Base-by-base conservation (phyloP, 2,113 vertebrate genomes). In the Hirundichthys speculiger region DNA sequence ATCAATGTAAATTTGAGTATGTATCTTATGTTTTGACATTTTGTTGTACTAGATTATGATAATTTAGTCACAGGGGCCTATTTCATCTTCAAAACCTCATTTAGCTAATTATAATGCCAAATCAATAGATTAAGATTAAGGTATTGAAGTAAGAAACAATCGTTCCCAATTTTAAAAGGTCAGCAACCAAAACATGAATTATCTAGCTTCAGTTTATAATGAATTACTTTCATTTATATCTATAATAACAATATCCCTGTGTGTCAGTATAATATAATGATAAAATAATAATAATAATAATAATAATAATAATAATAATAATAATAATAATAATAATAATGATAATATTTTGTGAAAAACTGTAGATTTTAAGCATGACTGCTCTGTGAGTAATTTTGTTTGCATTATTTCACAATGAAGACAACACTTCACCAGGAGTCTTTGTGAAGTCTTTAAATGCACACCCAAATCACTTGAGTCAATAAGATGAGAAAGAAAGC, bases 11-110 rank as follows among this genome's bases (percentile, higher is more conserved):
- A 19, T 40, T 4, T 11, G 1, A 24, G 20, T 45, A 46, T 76
- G 19, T 5, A n/a, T 2, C 24, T 68, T 15, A 52, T 45, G 4
- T 38, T 53, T 71, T 64, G 57, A 20, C 34, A 54, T 69, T 69
- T 60, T 52, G 34, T 46, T 21, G 19, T 57, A 20, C 53, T 62
- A 54, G 16, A 55, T 48, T 49, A 49, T 41, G 52, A 54, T 46
- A 51, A 73, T 77, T 63, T 52, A 46, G 47, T 64, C 53, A 25
- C 55, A 19, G 13, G 20, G 58, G 30, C 20, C 38, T n/a, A 48
- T 57, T 69, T 77, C 58, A 68, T 79, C 67, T 78, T 64, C 21
- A 52, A 38, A 80, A 76, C 60, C 52, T 75, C 62, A 57, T 34
- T 59, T 42, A 59, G 30, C 51, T 75, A 40, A 53, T 48, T 79